Evolutionary conservation across 1,140 invertebrate genomes (phyloP).

Genomic region (Carposina sasakii): DNA sequence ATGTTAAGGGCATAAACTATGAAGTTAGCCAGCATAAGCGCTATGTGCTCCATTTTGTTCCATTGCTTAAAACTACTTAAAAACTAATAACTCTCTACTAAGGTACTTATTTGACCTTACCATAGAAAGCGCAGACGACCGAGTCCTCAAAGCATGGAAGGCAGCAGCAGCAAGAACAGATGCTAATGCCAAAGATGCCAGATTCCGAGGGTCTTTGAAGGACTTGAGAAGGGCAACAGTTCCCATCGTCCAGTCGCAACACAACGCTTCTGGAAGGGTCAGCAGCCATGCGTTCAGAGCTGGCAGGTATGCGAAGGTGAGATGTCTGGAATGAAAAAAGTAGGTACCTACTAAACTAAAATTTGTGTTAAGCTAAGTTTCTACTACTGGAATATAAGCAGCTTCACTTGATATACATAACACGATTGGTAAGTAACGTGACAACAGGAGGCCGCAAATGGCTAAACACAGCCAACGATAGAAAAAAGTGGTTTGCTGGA

Average conservation of each 20-base stretch:
- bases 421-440: too few relatives aligned
- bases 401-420: too few relatives aligned
- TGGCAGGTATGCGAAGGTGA: conserved; percentile 95
- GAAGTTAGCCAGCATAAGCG: too few relatives aligned
- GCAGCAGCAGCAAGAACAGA: conserved; percentile 76
- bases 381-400: too few relatives aligned
- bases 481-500: too few relatives aligned
- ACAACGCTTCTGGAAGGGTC: conserved; percentile 90
- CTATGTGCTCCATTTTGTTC: too few relatives aligned
- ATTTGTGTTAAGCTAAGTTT: too few relatives aligned
- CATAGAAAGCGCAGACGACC: conserved; percentile 87
- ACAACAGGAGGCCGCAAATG: too few relatives aligned
- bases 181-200: conserved; percentile 86
- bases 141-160: conserved; percentile 77
- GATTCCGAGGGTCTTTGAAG: conserved; percentile 86
- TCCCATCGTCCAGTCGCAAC: conserved; percentile 99
- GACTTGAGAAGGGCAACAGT: conserved; percentile 91
- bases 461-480: too few relatives aligned
- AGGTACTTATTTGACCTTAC: conserved; percentile 72
- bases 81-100: too few relatives aligned
- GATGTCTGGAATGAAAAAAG: conserved; percentile 75
- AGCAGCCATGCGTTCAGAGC: conserved; percentile 93
- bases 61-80: too few relatives aligned
- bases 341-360: conserved; percentile 8
- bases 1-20: too few relatives aligned